Base-by-base conservation (phyloP, 2,113 vertebrate genomes). In the Pterophyllum scalare region DNA sequence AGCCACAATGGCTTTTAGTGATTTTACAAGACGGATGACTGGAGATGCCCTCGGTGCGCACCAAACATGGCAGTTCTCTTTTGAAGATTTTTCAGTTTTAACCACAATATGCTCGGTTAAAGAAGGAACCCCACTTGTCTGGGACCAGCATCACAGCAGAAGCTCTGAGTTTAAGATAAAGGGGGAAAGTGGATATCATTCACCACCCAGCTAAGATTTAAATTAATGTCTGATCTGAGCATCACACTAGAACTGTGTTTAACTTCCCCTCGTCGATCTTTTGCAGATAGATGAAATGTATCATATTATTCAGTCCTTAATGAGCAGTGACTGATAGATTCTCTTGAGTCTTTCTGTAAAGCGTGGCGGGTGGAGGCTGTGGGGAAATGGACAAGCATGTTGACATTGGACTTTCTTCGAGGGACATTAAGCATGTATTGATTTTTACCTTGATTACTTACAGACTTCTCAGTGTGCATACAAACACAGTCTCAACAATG, bases 391-490 rank as follows among this genome's bases (percentile, higher is more conserved):
- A 89, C 61, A 12, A 76, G 74, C 79, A 43, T 83, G 81, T 90
- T 85, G 85, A 90, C 86, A 86, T 77, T 86, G 87, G 80, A 72
- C 79, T 60, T 82, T 82, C 77, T 87, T 79, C 3, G 0, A 72
- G 85, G 70, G 52, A 75, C 79, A 82, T 87, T 76, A 58, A 76
- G 40, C 56, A 74, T 31, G 77, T 81, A 84, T 92, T 85, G 81
- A 85, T 92, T 84, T 38, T 85, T 67, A 77, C 79, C 72, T 76
- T 83, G 80, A 92, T 94, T 78, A 85, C 61, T 65, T 17, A 7
- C 75, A 77, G 64, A 33, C 59, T 2, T 38, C 31, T 46, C 28
- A 9, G 58, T 7, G 3, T 77, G 79, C 75, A 88, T 80, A 76
- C 78, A 79, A 78, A 88, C 80, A 58, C 58, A n/a, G 24, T 19